Base-by-base conservation (phyloP, 2,888 invertebrate species). In the Caenorhabditis doughertyi region DNA sequence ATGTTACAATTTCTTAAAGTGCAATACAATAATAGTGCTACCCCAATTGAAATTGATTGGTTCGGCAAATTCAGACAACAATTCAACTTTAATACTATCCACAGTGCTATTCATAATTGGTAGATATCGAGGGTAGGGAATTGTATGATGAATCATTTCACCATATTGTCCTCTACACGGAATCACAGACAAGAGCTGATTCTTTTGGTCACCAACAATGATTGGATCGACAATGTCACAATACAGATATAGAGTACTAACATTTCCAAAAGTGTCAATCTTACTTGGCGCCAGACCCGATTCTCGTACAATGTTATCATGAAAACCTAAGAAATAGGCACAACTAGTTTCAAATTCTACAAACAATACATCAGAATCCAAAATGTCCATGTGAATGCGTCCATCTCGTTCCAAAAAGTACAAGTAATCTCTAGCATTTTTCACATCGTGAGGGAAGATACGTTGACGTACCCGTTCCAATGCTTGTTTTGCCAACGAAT, bases 51-150 rank as follows among this genome's bases (percentile, higher is more conserved):
- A 68, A 27, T 53, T 18, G 1, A 68, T 68, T 23, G 53, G 67
- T 68, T 68, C 67, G 23, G 21, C 68, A 44, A 68, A 68, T 68
- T 68, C 68, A 25, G 55, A 56, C 23, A 68, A 68, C 7, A 68
- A 18, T 56, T 68, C 56, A 56, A 68, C 51, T 16, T 68, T 55
- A 13, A 68, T 68, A 13, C 8, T 27, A 27, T 68, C 55, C 13
- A 56, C 18, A 55, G 53, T 67, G 7, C 2, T 47, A 18, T 25
- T 62, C 25, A 25, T 62, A 1, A 62, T 47, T n/a, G 62, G 62
- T 13, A 62, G 13, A 62, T 62, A 62, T 0, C 62, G 27, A 0
- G 62, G 62, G n/a, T 47, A 18, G 2, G 62, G 62, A 4, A 62
- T 47, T 18, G 62, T 62, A 13, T 62, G 62, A 29, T 62, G 62